phyloP scores from a whole-genome alignment of 2,113 vertebrate genomes.

The Puffinus mauretanicus region DNA sequence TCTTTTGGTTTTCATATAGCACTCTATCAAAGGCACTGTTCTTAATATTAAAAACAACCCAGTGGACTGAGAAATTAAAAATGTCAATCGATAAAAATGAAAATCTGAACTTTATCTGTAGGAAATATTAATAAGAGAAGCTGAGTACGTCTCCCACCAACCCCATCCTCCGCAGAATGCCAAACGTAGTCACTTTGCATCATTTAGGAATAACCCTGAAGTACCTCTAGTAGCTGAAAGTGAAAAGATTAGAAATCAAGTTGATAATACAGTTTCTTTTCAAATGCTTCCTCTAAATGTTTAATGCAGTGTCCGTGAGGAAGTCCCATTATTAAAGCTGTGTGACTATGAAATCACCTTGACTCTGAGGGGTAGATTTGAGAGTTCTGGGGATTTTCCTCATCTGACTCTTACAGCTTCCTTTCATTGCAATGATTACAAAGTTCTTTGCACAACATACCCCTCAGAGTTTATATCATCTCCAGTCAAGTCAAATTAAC shows the following conservation, averaged over 20 bases:
- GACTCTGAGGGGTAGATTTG: not conserved
- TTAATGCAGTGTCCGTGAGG: constrained; percentile 3
- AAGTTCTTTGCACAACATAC: not conserved
- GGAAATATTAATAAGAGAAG: not conserved
- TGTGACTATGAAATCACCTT: constrained; percentile 42
- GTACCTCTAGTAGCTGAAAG: not conserved
- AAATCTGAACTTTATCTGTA: not conserved
- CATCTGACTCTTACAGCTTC: not conserved
- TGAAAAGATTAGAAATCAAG: constrained; percentile 29
- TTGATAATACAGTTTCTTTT: constrained; percentile 25
- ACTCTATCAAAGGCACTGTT: not conserved
- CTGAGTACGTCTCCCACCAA: not conserved
- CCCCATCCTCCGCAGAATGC: not conserved
- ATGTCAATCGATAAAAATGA: not conserved
- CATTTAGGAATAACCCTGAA: not conserved
- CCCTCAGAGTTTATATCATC: not conserved
- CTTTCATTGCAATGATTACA: not conserved
- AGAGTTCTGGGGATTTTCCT: constrained; percentile 16
- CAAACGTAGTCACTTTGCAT: not conserved
- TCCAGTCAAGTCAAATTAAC: not conserved
- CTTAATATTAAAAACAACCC: not conserved
- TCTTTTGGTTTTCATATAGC: not conserved
- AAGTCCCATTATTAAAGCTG: not conserved
- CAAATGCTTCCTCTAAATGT: not conserved
- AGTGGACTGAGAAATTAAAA: not conserved